Conservation (phyloP, 2,888 invertebrate species). For the Macaria notata region DNA sequence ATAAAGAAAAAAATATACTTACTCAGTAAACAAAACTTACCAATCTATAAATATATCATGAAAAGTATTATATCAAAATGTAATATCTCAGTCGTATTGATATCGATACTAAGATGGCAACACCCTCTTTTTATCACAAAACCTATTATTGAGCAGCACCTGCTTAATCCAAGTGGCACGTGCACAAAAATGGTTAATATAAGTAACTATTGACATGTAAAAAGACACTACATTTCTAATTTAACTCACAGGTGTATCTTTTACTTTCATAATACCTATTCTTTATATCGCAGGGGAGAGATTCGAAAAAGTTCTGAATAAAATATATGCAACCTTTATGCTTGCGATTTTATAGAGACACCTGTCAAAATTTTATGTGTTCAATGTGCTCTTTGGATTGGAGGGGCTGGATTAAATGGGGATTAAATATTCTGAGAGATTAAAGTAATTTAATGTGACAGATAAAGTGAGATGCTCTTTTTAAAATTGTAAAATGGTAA, state of each 20-base stretch:
- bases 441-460: no score
- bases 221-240: constrained; percentile 10
- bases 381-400: constrained; percentile 3
- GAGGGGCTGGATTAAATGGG: no score
- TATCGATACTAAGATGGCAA: constrained; percentile 2
- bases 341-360: constrained; percentile 2
- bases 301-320: neutral
- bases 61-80: no score
- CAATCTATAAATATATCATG: no score
- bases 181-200: constrained; percentile 12
- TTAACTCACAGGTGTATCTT: constrained; percentile 24
- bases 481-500: no score
- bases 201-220: no score
- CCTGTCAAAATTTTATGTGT: constrained; percentile 27
- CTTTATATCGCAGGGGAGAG: constrained; percentile 19
- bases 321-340: constrained; percentile 5
- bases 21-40: no score
- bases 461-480: no score
- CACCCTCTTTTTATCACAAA: constrained; percentile 1
- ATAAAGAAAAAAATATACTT: no score
- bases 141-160: constrained; percentile 9
- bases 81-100: no score
- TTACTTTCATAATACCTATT: constrained; percentile 4
- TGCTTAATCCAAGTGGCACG: constrained; percentile 33
- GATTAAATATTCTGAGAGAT: no score